Evolutionary conservation across 2,797 vertebrate genomes (phyloP).

Genomic region (Bucorvus abyssinicus): DNA sequence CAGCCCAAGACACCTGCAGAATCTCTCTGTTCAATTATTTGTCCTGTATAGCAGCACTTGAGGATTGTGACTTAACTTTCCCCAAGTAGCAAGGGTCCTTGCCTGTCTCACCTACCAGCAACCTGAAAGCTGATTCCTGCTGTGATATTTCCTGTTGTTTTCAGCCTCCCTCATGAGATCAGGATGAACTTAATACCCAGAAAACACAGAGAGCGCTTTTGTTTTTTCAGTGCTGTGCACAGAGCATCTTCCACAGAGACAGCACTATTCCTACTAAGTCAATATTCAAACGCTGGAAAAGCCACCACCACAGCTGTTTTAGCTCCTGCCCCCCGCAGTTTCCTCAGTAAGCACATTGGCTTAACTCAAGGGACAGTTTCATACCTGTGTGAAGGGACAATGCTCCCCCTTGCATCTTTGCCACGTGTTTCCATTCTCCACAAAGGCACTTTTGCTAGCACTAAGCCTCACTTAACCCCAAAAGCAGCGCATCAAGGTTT

Average conservation of each 20-base stretch:
- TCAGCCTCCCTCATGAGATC: background rate
- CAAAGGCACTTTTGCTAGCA: background rate
- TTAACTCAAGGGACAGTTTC: background rate
- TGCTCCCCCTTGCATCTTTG: background rate
- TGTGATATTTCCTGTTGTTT: background rate
- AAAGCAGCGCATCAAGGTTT: background rate
- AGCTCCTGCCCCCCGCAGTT: background rate
- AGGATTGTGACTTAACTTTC: background rate
- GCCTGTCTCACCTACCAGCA: background rate
- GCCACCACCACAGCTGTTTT: background rate
- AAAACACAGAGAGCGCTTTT: background rate
- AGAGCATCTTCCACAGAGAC: background rate
- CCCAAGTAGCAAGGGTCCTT: background rate
- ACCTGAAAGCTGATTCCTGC: background rate
- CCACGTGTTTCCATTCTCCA: accelerated
- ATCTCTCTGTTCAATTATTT: background rate
- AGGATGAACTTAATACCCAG: background rate
- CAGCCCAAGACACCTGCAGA: background rate
- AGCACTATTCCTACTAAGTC: background rate
- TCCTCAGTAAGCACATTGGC: background rate
- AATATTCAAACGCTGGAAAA: background rate
- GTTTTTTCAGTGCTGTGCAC: background rate
- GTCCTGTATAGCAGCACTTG: background rate
- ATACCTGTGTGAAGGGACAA: background rate
- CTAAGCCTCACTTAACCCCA: background rate